A percentile compares a stretch with the other conserved stretches of the same genome.
These are phyloP conservation scores for Cheilosia urbana DNA, from an alignment of 2,888 invertebrate genomes.

Conservation along the genomic window DNA sequence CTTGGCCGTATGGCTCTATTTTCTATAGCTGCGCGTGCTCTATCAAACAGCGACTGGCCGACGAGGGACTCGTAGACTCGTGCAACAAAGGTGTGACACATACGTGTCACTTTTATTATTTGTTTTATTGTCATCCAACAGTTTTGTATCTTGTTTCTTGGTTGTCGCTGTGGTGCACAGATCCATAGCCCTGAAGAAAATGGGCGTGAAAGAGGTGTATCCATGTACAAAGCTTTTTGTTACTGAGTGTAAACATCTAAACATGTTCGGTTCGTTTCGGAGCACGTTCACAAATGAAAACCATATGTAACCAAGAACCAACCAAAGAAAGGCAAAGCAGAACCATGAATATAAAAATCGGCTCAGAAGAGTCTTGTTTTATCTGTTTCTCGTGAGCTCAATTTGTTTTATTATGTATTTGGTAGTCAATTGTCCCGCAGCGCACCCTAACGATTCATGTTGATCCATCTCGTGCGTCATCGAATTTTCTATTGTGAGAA, in stretches of 20 bases:
- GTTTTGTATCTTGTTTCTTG: constrained; percentile 17
- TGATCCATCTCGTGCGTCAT: constrained; percentile 14
- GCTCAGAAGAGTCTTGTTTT: background rate
- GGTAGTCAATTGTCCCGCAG: constrained; percentile 27
- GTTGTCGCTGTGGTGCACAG: constrained; percentile 1
- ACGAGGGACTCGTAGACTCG: constrained; percentile 43
- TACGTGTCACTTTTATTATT: constrained; percentile 49
- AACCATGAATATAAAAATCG: background rate
- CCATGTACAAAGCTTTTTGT: background rate
- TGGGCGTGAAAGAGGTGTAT: constrained; percentile 39
- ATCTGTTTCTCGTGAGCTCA: constrained; percentile 12
- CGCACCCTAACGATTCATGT: constrained; percentile 5
- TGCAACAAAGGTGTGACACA: constrained; percentile 67
- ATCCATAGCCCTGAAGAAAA: constrained; percentile 40
- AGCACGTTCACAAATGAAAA: background rate
- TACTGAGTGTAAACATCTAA: background rate
- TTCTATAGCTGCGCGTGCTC: constrained; percentile 27
- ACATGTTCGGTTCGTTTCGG: background rate
- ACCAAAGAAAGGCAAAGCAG: background rate
- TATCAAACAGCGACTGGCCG: constrained; percentile 4
- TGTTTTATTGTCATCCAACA: constrained; percentile 21
- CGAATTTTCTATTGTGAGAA: background rate
- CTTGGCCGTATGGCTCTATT: background rate
- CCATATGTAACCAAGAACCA: background rate
- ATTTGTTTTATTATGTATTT: background rate